Percentiles rank a stretch among this genome's conserved stretches.
Evolutionary conservation across 2,888 invertebrate genomes (phyloP).

Genomic region (Macropis europaea): DNA sequence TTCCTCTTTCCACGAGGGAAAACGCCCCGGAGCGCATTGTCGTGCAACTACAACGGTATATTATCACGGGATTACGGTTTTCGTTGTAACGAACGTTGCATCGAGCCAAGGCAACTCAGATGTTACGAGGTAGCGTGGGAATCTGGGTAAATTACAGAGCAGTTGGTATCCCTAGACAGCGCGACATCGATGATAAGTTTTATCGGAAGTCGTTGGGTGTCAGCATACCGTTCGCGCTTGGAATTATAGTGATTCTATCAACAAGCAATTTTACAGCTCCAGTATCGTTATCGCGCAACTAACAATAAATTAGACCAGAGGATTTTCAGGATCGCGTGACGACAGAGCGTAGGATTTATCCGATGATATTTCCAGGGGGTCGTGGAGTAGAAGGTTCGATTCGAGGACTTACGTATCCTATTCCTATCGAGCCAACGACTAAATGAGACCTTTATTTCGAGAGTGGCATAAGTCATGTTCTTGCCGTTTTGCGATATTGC

Average conservation of each 20-base stretch:
- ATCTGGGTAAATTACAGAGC: slow-evolving; percentile 31
- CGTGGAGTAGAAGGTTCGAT: not conserved
- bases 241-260: not conserved
- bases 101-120: not conserved
- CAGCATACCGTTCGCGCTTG: not conserved
- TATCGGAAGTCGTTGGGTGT: not conserved
- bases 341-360: not conserved
- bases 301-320: slow-evolving; percentile 1
- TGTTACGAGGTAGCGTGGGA: slow-evolving; percentile 26
- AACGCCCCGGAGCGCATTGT: not conserved
- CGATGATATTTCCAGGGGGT: not conserved
- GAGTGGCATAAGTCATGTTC: no score
- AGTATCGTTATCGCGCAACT: no score
- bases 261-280: not conserved
- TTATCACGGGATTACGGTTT: slow-evolving; percentile 52
- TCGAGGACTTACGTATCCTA: slow-evolving; percentile 33
- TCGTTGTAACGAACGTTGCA: slow-evolving; percentile 43
- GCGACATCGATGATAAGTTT: not conserved
- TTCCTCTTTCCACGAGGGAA: not conserved
- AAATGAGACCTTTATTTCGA: no score
- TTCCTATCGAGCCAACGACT: not conserved
- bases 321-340: slow-evolving; percentile 2
- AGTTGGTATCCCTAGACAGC: not conserved
- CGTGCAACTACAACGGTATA: not conserved
- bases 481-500: no score